Conservation (phyloP, 2,888 invertebrate species). For the Phasia obesa region DNA sequence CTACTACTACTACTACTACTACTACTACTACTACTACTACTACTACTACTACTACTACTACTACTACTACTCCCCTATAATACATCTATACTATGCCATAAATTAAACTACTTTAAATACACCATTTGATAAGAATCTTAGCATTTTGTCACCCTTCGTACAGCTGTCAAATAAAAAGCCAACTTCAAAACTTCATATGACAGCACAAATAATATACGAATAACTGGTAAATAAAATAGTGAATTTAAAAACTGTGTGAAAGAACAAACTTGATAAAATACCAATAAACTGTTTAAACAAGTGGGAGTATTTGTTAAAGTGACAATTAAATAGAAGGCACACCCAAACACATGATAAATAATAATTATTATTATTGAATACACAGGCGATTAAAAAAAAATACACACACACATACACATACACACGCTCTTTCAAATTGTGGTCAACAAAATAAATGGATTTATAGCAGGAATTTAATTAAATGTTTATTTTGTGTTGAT, state of each 20-base stretch:
- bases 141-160: conserved; percentile 33
- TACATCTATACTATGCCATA: background rate
- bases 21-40: too few relatives aligned
- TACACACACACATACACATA: background rate
- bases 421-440: conserved; percentile 5
- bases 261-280: background rate
- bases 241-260: background rate
- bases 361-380: background rate
- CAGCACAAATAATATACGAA: conserved; percentile 7
- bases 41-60: too few relatives aligned
- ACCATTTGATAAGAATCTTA: conserved; percentile 31
- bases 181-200: conserved; percentile 33
- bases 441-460: conserved; percentile 7
- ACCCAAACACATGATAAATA: background rate
- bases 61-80: too few relatives aligned
- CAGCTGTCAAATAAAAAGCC: conserved; percentile 38
- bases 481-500: background rate
- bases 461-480: conserved; percentile 8
- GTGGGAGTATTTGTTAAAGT: conserved; percentile 44
- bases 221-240: conserved; percentile 27
- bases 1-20: too few relatives aligned
- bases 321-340: conserved; percentile 43
- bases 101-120: background rate
- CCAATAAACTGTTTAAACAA: conserved; percentile 13
- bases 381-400: background rate